Evolutionary conservation across 35 echinoderm and acorn worm genomes (phyloP), one percentile per base, ranked within the genome.

Genomic region (Patiria miniata): DNA sequence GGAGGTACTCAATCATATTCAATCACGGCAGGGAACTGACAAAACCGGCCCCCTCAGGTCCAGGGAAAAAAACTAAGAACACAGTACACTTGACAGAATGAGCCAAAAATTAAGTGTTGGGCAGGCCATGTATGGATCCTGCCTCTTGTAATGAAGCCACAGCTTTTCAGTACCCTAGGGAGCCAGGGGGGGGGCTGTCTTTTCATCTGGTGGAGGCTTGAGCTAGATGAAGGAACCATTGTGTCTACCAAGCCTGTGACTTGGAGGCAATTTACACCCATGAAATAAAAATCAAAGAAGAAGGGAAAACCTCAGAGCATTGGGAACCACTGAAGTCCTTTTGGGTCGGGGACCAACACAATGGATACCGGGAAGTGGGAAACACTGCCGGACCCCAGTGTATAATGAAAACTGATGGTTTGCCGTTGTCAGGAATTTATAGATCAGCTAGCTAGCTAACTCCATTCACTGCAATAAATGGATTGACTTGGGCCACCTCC

Each of bases 381-480:
- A 47, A 73, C 26, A 26, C 19, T 28, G 26, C 34, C 26, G 29
- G 34, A 4, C 65, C 65, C 26, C 65, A 26, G 21, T 14, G 21
- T 73, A 14, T 73, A 73, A 73, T 73, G 26, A 73, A 34, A 26
- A 23, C 65, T 73, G 65, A 73, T 73, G 65, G 65, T 73, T 47
- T 73, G 29, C 65, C 65, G 14, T 73, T 73, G 65, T 73, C 8
- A 34, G 29, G 26, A 73, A 21, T n/a, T 36, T 73, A 73, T 73
- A 22, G 65, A 28, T 73, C 65, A 12, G 34, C 10, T 23, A 22
- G 26, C 10, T 23, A 73, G 65, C 65, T 30, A 18, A 14, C 28
- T 73, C 29, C 26, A 22, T 7, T 22, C 21, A 47, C 65, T 36
- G 34, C 29, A 73, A 73, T 73, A 23, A 30, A 73, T 73, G 19